These are phyloP conservation scores for Aphidius ervi DNA, from an alignment of 1,140 invertebrate genomes.

Conservation along the genomic window DNA sequence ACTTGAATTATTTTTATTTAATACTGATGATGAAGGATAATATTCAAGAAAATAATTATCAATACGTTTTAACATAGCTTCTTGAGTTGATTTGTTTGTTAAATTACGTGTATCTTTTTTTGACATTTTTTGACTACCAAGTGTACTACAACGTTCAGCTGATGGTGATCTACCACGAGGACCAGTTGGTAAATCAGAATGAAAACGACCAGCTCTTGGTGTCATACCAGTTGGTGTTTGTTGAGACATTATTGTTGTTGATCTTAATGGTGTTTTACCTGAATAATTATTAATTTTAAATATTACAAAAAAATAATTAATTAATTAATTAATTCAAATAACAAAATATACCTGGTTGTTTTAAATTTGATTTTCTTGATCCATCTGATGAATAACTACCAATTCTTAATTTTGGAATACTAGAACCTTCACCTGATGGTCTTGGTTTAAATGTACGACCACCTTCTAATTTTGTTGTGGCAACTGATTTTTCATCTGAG, in stretches of 20 bases:
- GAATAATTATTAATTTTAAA: constrained; percentile 14
- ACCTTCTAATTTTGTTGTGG: constrained; percentile 25
- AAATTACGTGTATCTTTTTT: constrained; percentile 44
- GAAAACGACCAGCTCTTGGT: neutral
- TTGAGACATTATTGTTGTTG: neutral
- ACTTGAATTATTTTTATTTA: constrained; percentile 39
- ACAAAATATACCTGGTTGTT: constrained; percentile 25
- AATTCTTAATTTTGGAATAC: constrained; percentile 37
- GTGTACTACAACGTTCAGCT: constrained; percentile 33
- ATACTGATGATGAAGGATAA: constrained; percentile 26
- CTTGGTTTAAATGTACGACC: constrained; percentile 25
- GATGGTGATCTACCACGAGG: constrained; percentile 34
- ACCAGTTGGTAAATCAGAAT: constrained; percentile 14
- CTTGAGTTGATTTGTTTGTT: constrained; percentile 42
- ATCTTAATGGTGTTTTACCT: constrained; percentile 26
- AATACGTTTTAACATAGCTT: constrained; percentile 37
- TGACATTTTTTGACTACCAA: constrained; percentile 27
- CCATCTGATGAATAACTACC: constrained; percentile 34
- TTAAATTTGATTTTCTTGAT: constrained; percentile 29
- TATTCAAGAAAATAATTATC: constrained; percentile 39
- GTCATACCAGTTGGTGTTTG: constrained; percentile 15
- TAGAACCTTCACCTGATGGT: constrained; percentile 26
- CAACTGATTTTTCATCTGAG: constrained; percentile 26
- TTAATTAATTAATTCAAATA: neutral
- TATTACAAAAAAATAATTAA: neutral